Evolutionary conservation across 2,113 vertebrate genomes (phyloP), one percentile per base, ranked within the genome.

Genomic region (Otolemur garnettii): DNA sequence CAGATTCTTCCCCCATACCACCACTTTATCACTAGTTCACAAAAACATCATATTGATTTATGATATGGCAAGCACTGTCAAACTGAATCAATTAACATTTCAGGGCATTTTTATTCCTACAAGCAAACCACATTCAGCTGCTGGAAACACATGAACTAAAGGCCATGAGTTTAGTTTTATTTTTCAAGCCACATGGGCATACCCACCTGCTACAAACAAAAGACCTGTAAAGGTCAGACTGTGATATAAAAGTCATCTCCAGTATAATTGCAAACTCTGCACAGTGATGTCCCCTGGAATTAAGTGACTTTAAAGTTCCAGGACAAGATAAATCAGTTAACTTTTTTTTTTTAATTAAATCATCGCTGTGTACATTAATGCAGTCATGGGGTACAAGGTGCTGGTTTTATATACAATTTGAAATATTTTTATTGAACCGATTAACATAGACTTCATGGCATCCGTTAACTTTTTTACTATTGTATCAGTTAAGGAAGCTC

Each of bases 21-120:
- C 33, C 22, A 24, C 68, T 79, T 94, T 71, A 87, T 89, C 59
- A 53, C 57, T 77, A 18, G 30, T 90, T 83, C 82, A 69, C 88
- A 89, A 92, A 93, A 87, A 72, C 77, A 89, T 79, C 74, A 33
- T 93, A 80, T 42, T 80, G 89, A 94, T 91, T 80, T 71, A 66
- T 71, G 45, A 64, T 87, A 35, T 5, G 35, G 74, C 57, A 60
- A 91, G 86, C 14, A 72, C 78, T 92, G 93, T 93, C 96, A 91
- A 95, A 78, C 85, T 86, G 97, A 97, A 97, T 97, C 96, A 86
- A 96, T 97, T 97, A 97, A 97, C 96, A 97, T 97, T 97, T 98
- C 75, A 22, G 60, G 45, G 69, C 87, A 89, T 95, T 96, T 96
- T 89, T 86, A 89, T 96, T 95, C 92, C 69, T 69, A 33, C 69